A percentile compares a stretch with the other conserved stretches of the same genome.
These are phyloP conservation scores for Protobothrops flavoviridis DNA, from an alignment of 2,113 vertebrate genomes.

Conservation along the genomic window DNA sequence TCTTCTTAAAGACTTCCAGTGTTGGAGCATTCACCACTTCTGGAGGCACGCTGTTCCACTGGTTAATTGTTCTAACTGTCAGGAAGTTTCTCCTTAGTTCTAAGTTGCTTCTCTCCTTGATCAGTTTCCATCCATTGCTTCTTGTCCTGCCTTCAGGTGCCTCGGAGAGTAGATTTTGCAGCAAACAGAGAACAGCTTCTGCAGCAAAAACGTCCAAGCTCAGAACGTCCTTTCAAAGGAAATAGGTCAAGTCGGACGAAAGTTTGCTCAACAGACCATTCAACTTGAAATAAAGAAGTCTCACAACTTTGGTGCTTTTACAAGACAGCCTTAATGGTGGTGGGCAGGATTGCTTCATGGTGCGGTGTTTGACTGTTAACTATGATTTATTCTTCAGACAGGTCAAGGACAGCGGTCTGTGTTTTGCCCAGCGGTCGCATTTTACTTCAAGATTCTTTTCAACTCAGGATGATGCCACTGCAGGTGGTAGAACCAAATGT, in stretches of 20 bases:
- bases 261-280: background rate
- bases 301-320: background rate
- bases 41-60: too few species aligned
- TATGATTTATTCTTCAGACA: background rate
- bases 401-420: background rate
- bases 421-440: background rate
- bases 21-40: too few species aligned
- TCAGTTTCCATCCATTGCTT: too few species aligned
- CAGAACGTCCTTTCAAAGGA: background rate
- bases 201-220: background rate
- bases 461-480: background rate
- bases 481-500: background rate
- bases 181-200: background rate
- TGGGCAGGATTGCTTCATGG: background rate
- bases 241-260: background rate
- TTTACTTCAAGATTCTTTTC: background rate
- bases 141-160: too few species aligned
- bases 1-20: too few species aligned
- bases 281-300: background rate
- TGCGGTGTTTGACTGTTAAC: background rate
- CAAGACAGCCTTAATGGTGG: background rate
- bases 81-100: too few species aligned
- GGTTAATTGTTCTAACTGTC: too few species aligned
- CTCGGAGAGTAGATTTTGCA: background rate
- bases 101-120: too few species aligned